Evolutionary conservation across 64 coral and sea anemone genomes (phyloP).

Genomic region (Anthopleura sola): DNA sequence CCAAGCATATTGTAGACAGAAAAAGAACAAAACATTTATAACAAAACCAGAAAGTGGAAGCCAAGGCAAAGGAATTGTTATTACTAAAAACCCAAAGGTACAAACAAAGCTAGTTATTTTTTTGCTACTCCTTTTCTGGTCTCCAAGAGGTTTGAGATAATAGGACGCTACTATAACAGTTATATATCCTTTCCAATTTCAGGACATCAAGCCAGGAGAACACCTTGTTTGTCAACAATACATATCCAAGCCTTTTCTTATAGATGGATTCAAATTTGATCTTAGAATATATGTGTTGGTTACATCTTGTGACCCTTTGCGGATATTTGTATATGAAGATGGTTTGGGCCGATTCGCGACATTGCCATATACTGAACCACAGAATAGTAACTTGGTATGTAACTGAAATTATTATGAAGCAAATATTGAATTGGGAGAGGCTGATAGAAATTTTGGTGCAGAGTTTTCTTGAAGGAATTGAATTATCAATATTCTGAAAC

Average conservation of each 20-base stretch:
- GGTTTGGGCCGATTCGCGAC: slow-evolving; percentile 95
- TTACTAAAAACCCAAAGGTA: slow-evolving; percentile 90
- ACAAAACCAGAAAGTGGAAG: slow-evolving; percentile 91
- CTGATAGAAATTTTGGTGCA: too few species aligned
- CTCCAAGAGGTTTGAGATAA: too few species aligned
- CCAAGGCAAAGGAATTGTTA: slow-evolving; percentile 87
- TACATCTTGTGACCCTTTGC: slow-evolving; percentile 89
- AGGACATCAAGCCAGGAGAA: slow-evolving; percentile 96
- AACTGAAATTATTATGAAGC: too few species aligned
- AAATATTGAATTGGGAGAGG: too few species aligned
- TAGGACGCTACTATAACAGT: neutral
- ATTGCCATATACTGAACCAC: slow-evolving; percentile 78
- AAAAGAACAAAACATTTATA: slow-evolving; percentile 94
- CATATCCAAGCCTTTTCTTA: slow-evolving; percentile 92
- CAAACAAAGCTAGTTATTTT: neutral
- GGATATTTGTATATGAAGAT: slow-evolving; percentile 98
- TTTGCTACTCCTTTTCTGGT: too few species aligned
- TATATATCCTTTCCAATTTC: neutral
- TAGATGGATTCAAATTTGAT: slow-evolving; percentile 99
- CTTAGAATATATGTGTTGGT: slow-evolving; percentile 88
- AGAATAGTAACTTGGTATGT: slow-evolving; percentile 76
- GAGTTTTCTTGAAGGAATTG: too few species aligned
- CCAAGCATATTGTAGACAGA: slow-evolving; percentile 86
- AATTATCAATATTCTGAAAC: too few species aligned
- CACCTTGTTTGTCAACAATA: slow-evolving; percentile 95